Conservation (phyloP, 2,797 vertebrate species). For the Mus caroli region DNA sequence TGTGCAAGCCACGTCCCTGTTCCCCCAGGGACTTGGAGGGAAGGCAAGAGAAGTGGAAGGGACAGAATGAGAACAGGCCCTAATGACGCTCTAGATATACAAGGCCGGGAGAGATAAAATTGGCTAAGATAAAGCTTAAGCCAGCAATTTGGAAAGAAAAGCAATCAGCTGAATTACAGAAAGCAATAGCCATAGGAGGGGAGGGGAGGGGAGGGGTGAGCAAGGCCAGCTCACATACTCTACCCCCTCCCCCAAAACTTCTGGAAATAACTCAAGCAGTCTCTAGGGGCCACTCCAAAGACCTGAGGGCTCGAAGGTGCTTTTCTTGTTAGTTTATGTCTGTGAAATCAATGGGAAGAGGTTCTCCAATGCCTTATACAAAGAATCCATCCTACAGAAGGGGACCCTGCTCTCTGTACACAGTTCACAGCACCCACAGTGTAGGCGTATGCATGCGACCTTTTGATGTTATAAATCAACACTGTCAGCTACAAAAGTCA, state of each 20-base stretch:
- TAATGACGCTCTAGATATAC: conserved; percentile 35
- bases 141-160: conserved; percentile 76
- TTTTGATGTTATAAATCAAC: not conserved
- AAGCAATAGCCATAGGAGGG: conserved; percentile 33
- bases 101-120: conserved; percentile 69
- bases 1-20: not conserved
- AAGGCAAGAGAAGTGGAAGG: conserved; percentile 54
- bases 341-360: not conserved
- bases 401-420: not conserved
- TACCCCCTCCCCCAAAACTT: not conserved
- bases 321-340: not conserved
- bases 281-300: conserved; percentile 9
- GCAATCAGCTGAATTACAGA: conserved; percentile 71
- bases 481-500: not conserved
- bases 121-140: conserved; percentile 78
- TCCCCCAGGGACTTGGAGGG: not conserved
- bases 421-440: not conserved
- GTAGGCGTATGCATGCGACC: not conserved
- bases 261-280: conserved; percentile 6
- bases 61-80: conserved; percentile 73
- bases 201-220: not conserved
- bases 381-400: not conserved
- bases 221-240: not conserved
- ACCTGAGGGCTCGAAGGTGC: not conserved
- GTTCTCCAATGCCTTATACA: not conserved